A percentile compares a stretch with the other conserved stretches of the same genome.
phyloP scores from a whole-genome alignment of 2,888 invertebrate species.

The Hermaeophaga mercurialis region DNA sequence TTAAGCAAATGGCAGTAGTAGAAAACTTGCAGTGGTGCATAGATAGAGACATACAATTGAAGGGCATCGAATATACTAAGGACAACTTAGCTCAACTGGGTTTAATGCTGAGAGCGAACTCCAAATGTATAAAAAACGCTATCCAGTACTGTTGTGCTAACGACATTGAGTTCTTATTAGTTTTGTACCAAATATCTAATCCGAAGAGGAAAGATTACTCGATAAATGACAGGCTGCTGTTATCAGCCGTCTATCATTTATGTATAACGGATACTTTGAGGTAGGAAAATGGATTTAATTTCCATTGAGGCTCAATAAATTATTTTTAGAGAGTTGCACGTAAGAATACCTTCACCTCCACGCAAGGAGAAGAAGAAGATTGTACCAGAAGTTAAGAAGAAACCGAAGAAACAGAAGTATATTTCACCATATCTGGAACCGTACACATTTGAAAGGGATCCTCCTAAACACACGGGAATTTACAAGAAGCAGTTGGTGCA shows the following conservation, averaged over 20 bases:
- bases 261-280: constrained; percentile 50
- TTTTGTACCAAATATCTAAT: constrained; percentile 51
- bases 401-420: constrained; percentile 36
- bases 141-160: constrained; percentile 47
- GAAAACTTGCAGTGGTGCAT: constrained; percentile 43
- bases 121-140: constrained; percentile 44
- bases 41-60: constrained; percentile 40
- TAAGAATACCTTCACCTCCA: constrained; percentile 56
- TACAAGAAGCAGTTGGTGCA: constrained; percentile 48
- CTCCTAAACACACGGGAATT: constrained; percentile 42
- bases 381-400: constrained; percentile 13
- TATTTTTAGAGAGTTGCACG: constrained; percentile 53
- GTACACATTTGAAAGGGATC: constrained; percentile 34
- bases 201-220: constrained; percentile 50
- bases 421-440: constrained; percentile 52
- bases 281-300: too few relatives aligned
- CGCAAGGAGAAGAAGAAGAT: constrained; percentile 20
- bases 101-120: constrained; percentile 46
- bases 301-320: too few relatives aligned
- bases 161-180: constrained; percentile 53
- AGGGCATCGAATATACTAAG: constrained; percentile 44
- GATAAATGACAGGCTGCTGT: constrained; percentile 51
- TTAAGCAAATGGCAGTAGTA: constrained; percentile 46
- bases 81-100: constrained; percentile 49
- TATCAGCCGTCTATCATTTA: constrained; percentile 54